phyloP scores from a whole-genome alignment of 2,888 invertebrate species.

The Caenorhabditis japonica region DNA sequence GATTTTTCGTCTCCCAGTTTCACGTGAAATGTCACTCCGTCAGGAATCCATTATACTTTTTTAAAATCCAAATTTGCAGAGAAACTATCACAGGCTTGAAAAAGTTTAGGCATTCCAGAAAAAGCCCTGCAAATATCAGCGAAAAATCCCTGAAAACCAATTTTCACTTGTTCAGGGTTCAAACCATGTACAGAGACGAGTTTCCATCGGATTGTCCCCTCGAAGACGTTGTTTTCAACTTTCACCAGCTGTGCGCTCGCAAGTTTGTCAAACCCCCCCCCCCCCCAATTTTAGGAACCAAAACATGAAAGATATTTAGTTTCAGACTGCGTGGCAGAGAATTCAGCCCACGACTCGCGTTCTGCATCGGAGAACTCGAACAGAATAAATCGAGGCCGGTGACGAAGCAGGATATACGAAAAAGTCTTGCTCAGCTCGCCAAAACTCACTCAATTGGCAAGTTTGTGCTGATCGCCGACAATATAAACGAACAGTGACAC shows the following conservation, averaged over 20 bases:
- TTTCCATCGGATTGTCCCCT: conserved; percentile 22
- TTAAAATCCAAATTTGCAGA: too few species aligned
- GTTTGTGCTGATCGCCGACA: conserved; percentile 21
- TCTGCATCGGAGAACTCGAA: conserved; percentile 30
- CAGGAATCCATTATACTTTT: too few species aligned
- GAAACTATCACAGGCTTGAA: too few species aligned
- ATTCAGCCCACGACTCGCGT: conserved; percentile 28
- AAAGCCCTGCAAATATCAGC: too few species aligned
- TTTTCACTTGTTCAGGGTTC: conserved; percentile 8
- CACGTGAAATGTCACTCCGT: too few species aligned
- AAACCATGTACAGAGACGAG: conserved; percentile 33
- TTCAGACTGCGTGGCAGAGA: conserved; percentile 18
- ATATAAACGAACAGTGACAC: too few species aligned
- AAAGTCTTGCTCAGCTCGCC: conserved; percentile 28
- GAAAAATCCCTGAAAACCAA: background rate
- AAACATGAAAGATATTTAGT: conserved; percentile 7
- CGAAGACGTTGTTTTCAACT: conserved; percentile 22
- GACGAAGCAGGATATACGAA: conserved; percentile 4
- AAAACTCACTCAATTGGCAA: conserved; percentile 4
- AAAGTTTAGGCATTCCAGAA: too few species aligned
- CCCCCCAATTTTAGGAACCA: background rate
- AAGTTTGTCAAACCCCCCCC: conserved; percentile 11
- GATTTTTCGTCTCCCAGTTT: too few species aligned
- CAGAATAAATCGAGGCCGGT: conserved; percentile 28
- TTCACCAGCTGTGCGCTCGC: conserved; percentile 18